phyloP scores from a whole-genome alignment of 2,888 invertebrate species.

The Euspilapteryx auroguttella region DNA sequence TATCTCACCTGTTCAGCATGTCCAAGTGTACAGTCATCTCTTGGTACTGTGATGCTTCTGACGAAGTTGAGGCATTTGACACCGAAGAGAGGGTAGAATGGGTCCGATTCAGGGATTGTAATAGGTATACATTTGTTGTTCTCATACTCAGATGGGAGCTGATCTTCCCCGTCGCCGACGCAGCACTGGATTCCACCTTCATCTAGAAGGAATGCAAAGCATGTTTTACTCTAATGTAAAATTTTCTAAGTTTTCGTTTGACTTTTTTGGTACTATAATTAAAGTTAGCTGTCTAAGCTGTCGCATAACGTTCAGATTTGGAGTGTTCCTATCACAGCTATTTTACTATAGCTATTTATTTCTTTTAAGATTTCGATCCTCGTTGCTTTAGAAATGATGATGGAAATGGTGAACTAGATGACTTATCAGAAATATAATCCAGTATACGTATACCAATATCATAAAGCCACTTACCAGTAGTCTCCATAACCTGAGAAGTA shows the following conservation, averaged over 20 bases:
- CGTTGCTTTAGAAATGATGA: too few species aligned
- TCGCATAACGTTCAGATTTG: too few species aligned
- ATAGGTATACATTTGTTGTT: slow-evolving; percentile 67
- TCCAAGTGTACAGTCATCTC: slow-evolving; percentile 57
- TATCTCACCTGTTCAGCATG: slow-evolving; percentile 57
- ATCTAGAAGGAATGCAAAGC: slow-evolving; percentile 14
- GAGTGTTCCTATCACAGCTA: too few species aligned
- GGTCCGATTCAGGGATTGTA: slow-evolving; percentile 53
- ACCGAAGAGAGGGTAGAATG: slow-evolving; percentile 45
- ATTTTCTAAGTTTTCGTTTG: too few species aligned
- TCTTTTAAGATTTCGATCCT: too few species aligned
- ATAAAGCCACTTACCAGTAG: slow-evolving; percentile 31
- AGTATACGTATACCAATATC: too few species aligned
- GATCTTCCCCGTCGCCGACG: slow-evolving; percentile 31
- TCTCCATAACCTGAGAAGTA: slow-evolving; percentile 64
- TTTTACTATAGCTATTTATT: too few species aligned
- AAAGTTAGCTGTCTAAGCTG: too few species aligned
- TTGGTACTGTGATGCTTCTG: slow-evolving; percentile 57
- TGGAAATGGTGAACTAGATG: too few species aligned
- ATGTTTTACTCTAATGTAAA: too few species aligned
- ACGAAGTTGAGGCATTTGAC: slow-evolving; percentile 64
- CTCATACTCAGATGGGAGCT: slow-evolving; percentile 35
- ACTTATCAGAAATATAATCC: too few species aligned
- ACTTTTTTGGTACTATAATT: too few species aligned
- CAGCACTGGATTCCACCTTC: slow-evolving; percentile 60